phyloP scores from a whole-genome alignment of 2,113 vertebrate genomes.

The Eclectus roratus region DNA sequence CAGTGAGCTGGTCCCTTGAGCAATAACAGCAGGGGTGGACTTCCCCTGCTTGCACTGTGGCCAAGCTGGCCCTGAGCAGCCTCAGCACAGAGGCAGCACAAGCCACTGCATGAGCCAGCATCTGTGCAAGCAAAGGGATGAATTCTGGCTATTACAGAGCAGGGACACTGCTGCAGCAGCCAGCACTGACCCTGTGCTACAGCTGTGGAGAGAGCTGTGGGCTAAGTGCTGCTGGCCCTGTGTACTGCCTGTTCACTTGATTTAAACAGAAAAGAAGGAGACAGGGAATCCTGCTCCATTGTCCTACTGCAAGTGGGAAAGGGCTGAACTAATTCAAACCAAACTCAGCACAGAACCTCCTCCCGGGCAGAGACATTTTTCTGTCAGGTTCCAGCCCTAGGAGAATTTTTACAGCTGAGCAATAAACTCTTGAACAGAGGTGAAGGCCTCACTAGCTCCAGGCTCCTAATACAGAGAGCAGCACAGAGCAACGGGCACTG shows the following conservation, averaged over 20 bases:
- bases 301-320: slow-evolving; percentile 27
- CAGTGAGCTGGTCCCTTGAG: neutral
- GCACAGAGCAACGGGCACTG: neutral
- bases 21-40: neutral
- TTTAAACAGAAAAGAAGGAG: neutral
- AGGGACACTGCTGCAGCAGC: neutral
- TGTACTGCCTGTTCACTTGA: neutral
- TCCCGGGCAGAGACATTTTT: slow-evolving; percentile 34
- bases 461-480: neutral
- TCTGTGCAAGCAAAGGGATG: neutral
- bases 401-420: slow-evolving; percentile 65
- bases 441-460: neutral
- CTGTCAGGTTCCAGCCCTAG: slow-evolving; percentile 51
- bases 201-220: neutral
- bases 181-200: neutral
- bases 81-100: neutral
- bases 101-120: neutral
- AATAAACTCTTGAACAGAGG: slow-evolving; percentile 43
- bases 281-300: slow-evolving; percentile 42
- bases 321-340: slow-evolving; percentile 62
- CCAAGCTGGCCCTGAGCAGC: neutral
- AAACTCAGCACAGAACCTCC: slow-evolving; percentile 57
- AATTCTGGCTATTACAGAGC: rapidly evolving
- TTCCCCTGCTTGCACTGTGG: neutral
- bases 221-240: neutral